Evolutionary conservation across 2,113 vertebrate species (phyloP), one percentile per base, ranked within the genome.

Genomic region (Petroica traversi): DNA sequence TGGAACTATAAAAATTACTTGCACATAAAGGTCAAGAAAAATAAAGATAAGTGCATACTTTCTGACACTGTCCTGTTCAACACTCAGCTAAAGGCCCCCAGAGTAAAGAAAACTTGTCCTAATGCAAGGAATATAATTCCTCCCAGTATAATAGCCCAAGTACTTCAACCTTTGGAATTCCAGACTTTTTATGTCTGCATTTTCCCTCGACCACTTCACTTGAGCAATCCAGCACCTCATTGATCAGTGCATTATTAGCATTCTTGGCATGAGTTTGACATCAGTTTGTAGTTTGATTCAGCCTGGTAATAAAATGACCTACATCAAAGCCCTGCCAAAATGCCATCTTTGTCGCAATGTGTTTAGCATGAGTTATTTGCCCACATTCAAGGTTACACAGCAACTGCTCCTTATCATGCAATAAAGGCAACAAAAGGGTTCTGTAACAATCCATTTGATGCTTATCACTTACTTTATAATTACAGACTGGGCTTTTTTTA

Each of bases 161-260:
- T 73, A 76, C 67, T 57, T 69, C 90, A 89, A 93, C 94, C 92
- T 84, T 86, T 85, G 95, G 94, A 97, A 97, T 97, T 89, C 88
- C 96, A 91, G 96, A 92, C 95, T 97, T 98, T 97, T 97, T 73
- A 96, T 97, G 96, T 90, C 95, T 97, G 97, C 91, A 84, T 96
- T 98, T 98, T 86, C 85, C 76, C 88, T 95, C 92, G 95, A 98
- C 98, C 98, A 98, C 61, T 97, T 97, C 97, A 97, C 98, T 97
- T 92, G 97, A 98, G 96, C 96, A 97, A 97, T 95, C 98, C 97
- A 82, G 96, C 93, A 88, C 82, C 96, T 92, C 94, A 98, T 98
- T 97, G 98, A 99, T 99, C 97, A 96, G 97, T 59, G 81, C 58
- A 45, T 92, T 96, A 98, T 99, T 98, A 98, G 98, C 98, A 99